Percentiles rank a stretch among this genome's conserved stretches.
Evolutionary conservation across 64 coral and sea anemone genomes (phyloP).

Genomic region (Montipora sp.): DNA sequence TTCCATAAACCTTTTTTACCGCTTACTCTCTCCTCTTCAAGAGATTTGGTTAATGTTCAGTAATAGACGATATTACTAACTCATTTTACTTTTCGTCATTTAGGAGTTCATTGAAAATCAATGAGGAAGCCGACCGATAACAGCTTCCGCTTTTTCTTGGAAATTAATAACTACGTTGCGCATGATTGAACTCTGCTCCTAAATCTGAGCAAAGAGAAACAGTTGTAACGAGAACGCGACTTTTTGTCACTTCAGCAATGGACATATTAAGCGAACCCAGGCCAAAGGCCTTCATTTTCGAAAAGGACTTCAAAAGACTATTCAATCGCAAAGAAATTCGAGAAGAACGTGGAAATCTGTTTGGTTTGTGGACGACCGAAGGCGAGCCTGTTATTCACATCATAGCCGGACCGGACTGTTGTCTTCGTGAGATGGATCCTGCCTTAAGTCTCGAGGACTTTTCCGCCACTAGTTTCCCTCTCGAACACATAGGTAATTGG

Average conservation of each 20-base stretch:
- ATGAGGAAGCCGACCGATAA: too few species aligned
- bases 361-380: conserved; percentile 64
- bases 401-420: not conserved
- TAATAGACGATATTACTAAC: too few species aligned
- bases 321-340: not conserved
- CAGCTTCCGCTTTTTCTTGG: too few species aligned
- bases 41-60: too few species aligned
- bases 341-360: conserved; percentile 28
- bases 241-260: not conserved
- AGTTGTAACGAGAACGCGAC: not conserved
- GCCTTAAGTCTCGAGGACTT: not conserved
- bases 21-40: too few species aligned
- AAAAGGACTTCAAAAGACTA: not conserved
- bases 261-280: not conserved
- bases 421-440: not conserved
- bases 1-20: too few species aligned
- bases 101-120: too few species aligned
- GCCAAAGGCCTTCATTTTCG: not conserved
- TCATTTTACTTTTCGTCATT: too few species aligned
- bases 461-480: not conserved
- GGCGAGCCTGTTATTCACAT: conserved; percentile 69
- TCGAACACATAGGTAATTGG: not conserved
- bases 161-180: too few species aligned
- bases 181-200: too few species aligned
- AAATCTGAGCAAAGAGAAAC: too few species aligned